Conservation (phyloP, 2,797 vertebrate genomes). For the Acanthopagrus latus region DNA sequence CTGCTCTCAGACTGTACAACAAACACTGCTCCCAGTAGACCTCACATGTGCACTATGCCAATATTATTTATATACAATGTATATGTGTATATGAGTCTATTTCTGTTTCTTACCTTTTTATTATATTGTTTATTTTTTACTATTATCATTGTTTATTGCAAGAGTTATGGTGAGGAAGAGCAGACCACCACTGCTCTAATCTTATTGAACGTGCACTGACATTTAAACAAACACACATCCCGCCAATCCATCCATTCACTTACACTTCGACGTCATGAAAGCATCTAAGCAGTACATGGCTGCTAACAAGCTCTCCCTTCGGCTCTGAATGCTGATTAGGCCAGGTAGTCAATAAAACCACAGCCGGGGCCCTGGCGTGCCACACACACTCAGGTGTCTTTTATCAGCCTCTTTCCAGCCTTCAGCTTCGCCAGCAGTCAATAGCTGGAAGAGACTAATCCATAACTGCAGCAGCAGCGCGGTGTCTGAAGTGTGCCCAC, state of each 20-base stretch:
- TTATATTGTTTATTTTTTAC: too few species aligned
- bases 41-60: too few species aligned
- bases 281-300: constrained; percentile 65
- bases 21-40: too few species aligned
- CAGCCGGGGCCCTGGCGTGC: constrained; percentile 37
- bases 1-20: too few species aligned
- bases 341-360: constrained; percentile 72
- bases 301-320: constrained; percentile 73
- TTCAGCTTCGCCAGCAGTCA: constrained; percentile 66
- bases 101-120: too few species aligned
- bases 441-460: constrained; percentile 78
- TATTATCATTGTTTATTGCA: too few species aligned
- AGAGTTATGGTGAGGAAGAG: not conserved
- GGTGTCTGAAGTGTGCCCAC: constrained; percentile 61
- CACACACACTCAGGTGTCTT: constrained; percentile 70
- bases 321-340: constrained; percentile 70
- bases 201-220: constrained; percentile 36
- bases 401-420: constrained; percentile 78
- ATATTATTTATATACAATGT: too few species aligned
- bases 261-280: constrained; percentile 48
- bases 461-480: constrained; percentile 71
- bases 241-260: constrained; percentile 16
- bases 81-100: too few species aligned
- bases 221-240: constrained; percentile 38
- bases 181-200: constrained; percentile 13